Evolutionary conservation across 2,797 vertebrate species (phyloP).

Genomic region (Rhabdophis nuchalis): DNA sequence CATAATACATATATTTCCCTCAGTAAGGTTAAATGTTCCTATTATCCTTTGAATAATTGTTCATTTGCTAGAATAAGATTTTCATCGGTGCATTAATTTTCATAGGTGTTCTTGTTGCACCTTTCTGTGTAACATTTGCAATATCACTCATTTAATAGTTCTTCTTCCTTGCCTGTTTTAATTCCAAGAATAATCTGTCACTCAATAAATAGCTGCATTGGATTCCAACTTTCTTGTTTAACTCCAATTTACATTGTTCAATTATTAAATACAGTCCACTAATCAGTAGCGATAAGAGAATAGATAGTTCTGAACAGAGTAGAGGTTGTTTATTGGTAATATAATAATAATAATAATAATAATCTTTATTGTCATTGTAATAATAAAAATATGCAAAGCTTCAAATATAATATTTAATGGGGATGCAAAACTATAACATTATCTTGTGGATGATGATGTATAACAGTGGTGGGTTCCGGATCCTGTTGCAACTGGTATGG

Average conservation of each 20-base stretch:
- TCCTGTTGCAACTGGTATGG: too few relatives aligned
- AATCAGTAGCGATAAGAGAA: neutral
- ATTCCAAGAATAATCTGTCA: neutral
- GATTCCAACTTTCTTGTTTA: neutral
- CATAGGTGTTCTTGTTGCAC: neutral
- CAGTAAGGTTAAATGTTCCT: neutral
- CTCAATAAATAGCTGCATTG: neutral
- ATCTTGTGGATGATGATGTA: slow-evolving; percentile 45
- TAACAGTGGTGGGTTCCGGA: too few relatives aligned
- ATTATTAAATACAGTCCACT: neutral
- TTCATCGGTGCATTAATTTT: neutral
- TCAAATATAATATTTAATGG: slow-evolving; percentile 54
- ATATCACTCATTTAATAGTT: neutral
- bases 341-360: too few relatives aligned
- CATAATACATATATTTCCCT: neutral
- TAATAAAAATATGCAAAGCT: slow-evolving; percentile 34
- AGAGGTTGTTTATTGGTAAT: neutral
- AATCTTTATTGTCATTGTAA: too few relatives aligned
- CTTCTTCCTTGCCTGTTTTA: neutral
- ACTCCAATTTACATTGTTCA: neutral
- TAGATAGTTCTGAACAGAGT: neutral
- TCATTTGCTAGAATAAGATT: neutral
- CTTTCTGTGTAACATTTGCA: neutral
- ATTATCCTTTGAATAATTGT: neutral
- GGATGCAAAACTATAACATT: slow-evolving; percentile 28